These are phyloP conservation scores for Phataginus tetradactyla DNA, from an alignment of 2,797 vertebrate genomes.

Conservation along the genomic window DNA sequence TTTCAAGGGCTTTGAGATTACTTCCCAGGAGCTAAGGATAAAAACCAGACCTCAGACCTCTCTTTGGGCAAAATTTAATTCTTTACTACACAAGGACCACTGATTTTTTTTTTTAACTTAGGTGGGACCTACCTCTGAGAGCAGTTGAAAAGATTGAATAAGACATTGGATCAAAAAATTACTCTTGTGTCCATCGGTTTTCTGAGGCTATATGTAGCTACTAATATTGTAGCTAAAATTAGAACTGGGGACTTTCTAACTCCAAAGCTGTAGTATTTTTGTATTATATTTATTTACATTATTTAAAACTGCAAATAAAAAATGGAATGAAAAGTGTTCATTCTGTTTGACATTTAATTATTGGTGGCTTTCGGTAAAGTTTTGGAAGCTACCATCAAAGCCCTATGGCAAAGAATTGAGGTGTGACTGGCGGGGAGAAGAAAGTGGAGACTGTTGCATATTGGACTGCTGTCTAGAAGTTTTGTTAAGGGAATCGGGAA, in stretches of 20 bases:
- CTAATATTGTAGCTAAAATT: neutral
- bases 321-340: neutral
- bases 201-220: neutral
- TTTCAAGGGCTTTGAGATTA: neutral
- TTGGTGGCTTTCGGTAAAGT: neutral
- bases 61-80: neutral
- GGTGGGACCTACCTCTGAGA: neutral
- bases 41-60: neutral
- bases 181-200: neutral
- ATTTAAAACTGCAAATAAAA: slow-evolving; percentile 19
- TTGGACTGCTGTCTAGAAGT: neutral
- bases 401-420: neutral
- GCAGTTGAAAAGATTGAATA: neutral
- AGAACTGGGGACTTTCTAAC: neutral
- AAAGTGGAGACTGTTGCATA: neutral
- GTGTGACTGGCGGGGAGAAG: neutral
- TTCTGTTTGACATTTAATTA: neutral
- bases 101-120: neutral
- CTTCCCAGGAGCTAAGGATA: neutral
- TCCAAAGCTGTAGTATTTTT: neutral
- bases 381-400: neutral
- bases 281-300: neutral
- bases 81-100: neutral
- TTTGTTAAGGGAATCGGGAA: neutral
- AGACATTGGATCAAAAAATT: neutral